A percentile compares a stretch with the other conserved stretches of the same genome.
These are phyloP conservation scores for Cephalopterus ornatus DNA, from an alignment of 2,113 vertebrate species.

Conservation along the genomic window DNA sequence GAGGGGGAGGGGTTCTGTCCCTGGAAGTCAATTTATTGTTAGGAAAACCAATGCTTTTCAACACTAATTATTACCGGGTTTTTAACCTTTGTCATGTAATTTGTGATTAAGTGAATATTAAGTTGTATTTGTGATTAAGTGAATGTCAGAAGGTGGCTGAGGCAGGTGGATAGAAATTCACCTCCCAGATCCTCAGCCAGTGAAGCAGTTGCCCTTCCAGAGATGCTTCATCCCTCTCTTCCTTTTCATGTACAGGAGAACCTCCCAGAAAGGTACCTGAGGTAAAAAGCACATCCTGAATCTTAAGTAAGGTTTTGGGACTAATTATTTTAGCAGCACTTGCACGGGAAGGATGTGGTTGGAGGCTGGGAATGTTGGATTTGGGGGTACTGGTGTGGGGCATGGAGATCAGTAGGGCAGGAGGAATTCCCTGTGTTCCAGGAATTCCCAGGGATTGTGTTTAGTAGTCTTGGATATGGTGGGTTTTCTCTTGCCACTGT, in stretches of 20 bases:
- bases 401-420: neutral
- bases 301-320: neutral
- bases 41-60: neutral
- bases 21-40: neutral
- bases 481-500: neutral
- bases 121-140: neutral
- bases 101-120: neutral
- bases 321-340: neutral
- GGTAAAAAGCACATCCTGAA: neutral
- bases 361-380: neutral
- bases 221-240: neutral
- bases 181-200: neutral
- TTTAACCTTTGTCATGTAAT: neutral
- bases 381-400: neutral
- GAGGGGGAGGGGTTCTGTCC: too few relatives aligned
- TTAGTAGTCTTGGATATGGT: neutral
- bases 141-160: neutral
- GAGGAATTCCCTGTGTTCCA: neutral
- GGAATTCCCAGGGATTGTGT: neutral
- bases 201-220: neutral
- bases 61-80: neutral
- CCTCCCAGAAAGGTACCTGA: neutral
- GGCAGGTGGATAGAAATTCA: neutral
- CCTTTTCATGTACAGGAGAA: too few relatives aligned
- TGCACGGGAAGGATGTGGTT: neutral